phyloP scores from a whole-genome alignment of 2,888 invertebrate genomes.

The Drosophila mimica region DNA sequence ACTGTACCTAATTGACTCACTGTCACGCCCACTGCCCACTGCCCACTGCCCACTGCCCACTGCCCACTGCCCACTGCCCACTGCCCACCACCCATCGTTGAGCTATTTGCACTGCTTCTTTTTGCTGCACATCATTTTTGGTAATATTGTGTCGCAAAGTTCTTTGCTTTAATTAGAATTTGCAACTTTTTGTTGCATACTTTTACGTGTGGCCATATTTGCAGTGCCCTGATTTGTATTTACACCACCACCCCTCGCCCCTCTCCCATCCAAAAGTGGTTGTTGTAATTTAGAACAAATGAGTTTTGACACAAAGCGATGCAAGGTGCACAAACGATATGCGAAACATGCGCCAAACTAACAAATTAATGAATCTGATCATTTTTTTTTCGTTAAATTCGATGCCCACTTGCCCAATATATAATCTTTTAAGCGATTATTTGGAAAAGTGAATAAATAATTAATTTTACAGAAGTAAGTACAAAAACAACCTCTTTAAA shows the following conservation, averaged over 20 bases:
- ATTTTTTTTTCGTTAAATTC: constrained; percentile 3
- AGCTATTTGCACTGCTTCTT: constrained; percentile 28
- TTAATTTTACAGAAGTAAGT: not conserved
- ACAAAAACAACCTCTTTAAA: not conserved
- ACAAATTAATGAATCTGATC: constrained; percentile 20
- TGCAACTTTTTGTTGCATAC: constrained; percentile 49
- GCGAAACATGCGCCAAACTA: constrained; percentile 16
- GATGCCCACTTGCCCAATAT: not conserved
- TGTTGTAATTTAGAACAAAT: constrained; percentile 8
- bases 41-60: constrained; percentile 35
- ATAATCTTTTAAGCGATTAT: not conserved
- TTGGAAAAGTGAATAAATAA: not conserved
- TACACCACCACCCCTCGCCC: not conserved
- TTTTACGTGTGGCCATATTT: constrained; percentile 54
- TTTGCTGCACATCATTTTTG: constrained; percentile 33
- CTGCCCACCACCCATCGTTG: constrained; percentile 44
- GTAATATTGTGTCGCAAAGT: constrained; percentile 52
- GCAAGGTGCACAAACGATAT: constrained; percentile 22
- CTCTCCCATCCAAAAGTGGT: not conserved
- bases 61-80: constrained; percentile 44
- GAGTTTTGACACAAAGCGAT: constrained; percentile 17
- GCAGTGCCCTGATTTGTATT: constrained; percentile 61
- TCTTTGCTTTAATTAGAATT: constrained; percentile 42
- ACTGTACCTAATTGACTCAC: constrained; percentile 81
- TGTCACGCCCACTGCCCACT: constrained; percentile 55